A percentile compares a stretch with the other conserved stretches of the same genome.
Conservation (phyloP, 2,888 invertebrate species). For the Ariolimax columbianus region DNA sequence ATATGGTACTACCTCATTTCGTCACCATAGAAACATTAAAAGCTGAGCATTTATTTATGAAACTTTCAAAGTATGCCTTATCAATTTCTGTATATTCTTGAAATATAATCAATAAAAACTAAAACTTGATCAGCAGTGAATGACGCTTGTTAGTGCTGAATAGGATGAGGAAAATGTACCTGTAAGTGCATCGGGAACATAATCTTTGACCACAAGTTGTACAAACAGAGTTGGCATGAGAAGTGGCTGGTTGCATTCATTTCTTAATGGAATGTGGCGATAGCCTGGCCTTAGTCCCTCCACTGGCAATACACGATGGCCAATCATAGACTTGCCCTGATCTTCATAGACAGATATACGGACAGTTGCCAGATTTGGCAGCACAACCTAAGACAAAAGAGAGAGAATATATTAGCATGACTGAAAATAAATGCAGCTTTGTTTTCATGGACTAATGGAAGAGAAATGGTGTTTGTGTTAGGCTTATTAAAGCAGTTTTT, state of each 20-base stretch:
- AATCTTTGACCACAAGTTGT: slow-evolving; percentile 93
- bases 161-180: slow-evolving; percentile 66
- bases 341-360: slow-evolving; percentile 96
- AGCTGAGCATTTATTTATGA: too few species aligned
- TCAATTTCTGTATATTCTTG: too few species aligned
- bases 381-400: slow-evolving; percentile 86
- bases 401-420: neutral
- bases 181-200: slow-evolving; percentile 93
- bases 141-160: neutral
- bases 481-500: too few species aligned
- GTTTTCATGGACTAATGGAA: neutral
- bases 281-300: slow-evolving; percentile 90
- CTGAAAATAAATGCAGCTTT: neutral
- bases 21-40: too few species aligned
- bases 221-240: slow-evolving; percentile 91
- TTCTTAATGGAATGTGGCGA: slow-evolving; percentile 92
- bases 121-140: neutral
- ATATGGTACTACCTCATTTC: too few species aligned
- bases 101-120: too few species aligned
- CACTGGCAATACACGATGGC: slow-evolving; percentile 92
- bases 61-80: too few species aligned
- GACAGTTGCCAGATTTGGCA: slow-evolving; percentile 95
- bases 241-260: slow-evolving; percentile 93
- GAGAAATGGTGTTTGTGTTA: too few species aligned
- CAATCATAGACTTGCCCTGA: slow-evolving; percentile 88